Conservation (phyloP, 2,113 vertebrate species). For the Typhlomys cinereus region DNA sequence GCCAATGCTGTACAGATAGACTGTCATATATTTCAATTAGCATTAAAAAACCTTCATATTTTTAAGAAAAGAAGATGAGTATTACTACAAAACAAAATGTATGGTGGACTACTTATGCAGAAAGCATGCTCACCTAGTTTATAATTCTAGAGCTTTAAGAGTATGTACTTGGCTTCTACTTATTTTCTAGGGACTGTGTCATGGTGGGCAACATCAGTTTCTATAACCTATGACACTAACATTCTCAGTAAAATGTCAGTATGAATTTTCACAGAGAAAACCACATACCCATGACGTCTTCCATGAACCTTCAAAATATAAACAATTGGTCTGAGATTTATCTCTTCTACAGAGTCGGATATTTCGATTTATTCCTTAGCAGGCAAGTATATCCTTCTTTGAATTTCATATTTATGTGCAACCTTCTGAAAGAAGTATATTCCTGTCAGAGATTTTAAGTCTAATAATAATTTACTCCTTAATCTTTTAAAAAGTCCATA, state of each 20-base stretch:
- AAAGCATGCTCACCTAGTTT: not conserved
- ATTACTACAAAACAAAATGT: no score
- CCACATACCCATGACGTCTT: no score
- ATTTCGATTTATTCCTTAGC: conserved; percentile 19
- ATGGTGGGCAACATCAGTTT: not conserved
- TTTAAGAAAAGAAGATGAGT: no score
- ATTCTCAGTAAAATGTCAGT: not conserved
- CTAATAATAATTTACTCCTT: conserved; percentile 17
- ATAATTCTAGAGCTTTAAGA: not conserved
- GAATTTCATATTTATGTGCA: conserved; percentile 2
- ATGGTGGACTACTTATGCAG: not conserved
- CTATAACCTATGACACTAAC: not conserved
- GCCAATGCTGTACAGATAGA: no score
- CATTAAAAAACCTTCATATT: no score
- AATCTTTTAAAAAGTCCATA: not conserved
- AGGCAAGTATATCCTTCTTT: not conserved
- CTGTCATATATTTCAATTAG: no score
- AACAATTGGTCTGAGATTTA: not conserved
- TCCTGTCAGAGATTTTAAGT: not conserved
- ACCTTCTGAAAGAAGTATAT: not conserved
- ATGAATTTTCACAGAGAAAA: not conserved
- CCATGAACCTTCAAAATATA: not conserved
- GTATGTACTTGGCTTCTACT: not conserved
- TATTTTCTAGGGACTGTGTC: not conserved
- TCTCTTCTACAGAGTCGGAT: not conserved